These are phyloP conservation scores for Thunnus albacares DNA, from an alignment of 2,797 vertebrate genomes.

Conservation along the genomic window DNA sequence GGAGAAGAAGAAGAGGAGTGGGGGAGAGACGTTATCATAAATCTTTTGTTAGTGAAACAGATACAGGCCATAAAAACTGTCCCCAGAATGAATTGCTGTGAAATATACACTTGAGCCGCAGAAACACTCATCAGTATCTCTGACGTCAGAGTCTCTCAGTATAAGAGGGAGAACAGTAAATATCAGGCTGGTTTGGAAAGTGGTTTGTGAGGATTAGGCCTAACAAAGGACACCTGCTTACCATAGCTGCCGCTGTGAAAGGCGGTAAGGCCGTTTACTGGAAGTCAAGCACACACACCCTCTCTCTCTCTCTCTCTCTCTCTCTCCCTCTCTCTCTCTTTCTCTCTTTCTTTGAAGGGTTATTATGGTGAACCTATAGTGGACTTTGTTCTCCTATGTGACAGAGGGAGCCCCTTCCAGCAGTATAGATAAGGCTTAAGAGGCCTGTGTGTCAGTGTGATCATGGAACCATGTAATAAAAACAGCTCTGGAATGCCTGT, in stretches of 20 bases:
- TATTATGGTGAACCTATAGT: conserved; percentile 47
- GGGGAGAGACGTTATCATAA: conserved; percentile 56
- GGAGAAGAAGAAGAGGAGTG: conserved; percentile 14
- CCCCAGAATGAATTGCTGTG: conserved; percentile 50
- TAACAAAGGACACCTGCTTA: conserved; percentile 77
- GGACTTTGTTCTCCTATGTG: conserved; percentile 64
- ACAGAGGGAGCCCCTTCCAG: conserved; percentile 52
- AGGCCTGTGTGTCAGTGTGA: conserved; percentile 51
- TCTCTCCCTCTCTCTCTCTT: conserved; percentile 2
- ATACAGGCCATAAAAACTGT: conserved; percentile 67
- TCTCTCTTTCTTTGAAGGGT: conserved; percentile 45
- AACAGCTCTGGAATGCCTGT: conserved; percentile 40
- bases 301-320: conserved; percentile 18
- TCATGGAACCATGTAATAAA: conserved; percentile 53
- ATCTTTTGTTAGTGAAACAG: conserved; percentile 66
- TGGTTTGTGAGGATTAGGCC: conserved; percentile 69
- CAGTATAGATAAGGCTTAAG: conserved; percentile 62
- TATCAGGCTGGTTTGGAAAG: conserved; percentile 61
- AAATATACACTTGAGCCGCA: conserved; percentile 59
- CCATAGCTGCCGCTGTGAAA: conserved; percentile 33
- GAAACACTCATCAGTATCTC: conserved; percentile 42
- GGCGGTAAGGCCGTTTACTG: conserved; percentile 50
- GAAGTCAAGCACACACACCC: conserved; percentile 44
- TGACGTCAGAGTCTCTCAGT: conserved; percentile 72
- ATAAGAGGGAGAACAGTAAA: conserved; percentile 67